Evolutionary conservation across 2,888 invertebrate genomes (phyloP), one percentile per base, ranked within the genome.

Genomic region (Torymus tubicola): DNA sequence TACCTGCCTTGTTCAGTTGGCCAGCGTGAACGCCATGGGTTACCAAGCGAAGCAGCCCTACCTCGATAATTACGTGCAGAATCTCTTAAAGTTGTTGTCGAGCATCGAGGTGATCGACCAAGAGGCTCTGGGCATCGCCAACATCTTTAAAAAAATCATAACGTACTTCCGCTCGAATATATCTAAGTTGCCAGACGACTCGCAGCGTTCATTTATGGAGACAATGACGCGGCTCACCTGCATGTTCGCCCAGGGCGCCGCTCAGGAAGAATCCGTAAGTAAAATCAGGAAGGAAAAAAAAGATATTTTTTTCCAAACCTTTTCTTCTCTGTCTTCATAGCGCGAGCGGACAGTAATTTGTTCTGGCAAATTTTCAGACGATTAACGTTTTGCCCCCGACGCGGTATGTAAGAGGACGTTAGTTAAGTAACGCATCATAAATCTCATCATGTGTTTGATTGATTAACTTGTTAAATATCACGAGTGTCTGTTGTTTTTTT

Each of bases 1-100:
- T 78, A 95, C 94, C 73, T 97, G 97, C 90, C 92, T 98, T 65
- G 95, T 96, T 12, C 97, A 97, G 89, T 91, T 98, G 79, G 94
- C 95, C 0, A 94, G 95, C 16, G 89, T 96, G 52, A 93, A 93
- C 87, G 95, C 95, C 5, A 90, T 91, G 2, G 90, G 95, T 8
- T 89, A 94, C 79, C 86, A 91, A 76, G 87, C 85, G 0, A 91
- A 92, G 81, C 84, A 92, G 4, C 91, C 92, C 67, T 95, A 95
- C 87, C 88, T 95, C 5, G 91, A 92, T 12, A 91, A 91, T 78
- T 95, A 94, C 86, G 87, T 95, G 84, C 92, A 93, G 81, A 92
- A 93, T 81, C 93, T 95, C 86, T 88, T 95, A 21, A 93, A 93
- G 77, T 90, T 95, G 52, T 88, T 94, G 42, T 92, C 92, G 52